Evolutionary conservation across 2,888 invertebrate species (phyloP), one percentile per base, ranked within the genome.

Genomic region (Cantharis rustica): DNA sequence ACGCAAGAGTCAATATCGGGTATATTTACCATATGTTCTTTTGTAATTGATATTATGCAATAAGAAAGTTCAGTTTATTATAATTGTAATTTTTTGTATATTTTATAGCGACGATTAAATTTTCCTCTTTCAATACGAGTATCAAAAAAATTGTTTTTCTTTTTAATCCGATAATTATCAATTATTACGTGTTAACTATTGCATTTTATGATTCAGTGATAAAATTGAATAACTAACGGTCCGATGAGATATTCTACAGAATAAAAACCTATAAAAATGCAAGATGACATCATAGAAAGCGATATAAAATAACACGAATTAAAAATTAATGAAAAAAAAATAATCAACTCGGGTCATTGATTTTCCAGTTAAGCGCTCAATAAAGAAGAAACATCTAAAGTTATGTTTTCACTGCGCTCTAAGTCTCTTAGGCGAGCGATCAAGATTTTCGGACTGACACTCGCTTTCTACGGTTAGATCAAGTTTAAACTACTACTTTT

Each of bases 1-100:
- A 68, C 73, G 68, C 73, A 69, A 73, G 68, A 26, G 69, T 61
- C 62, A 23, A 66, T 69, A 73, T 73, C 69, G 20, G 47, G 66
- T 66, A 47, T 73, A 47, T 73, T 73, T 69, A 72, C 72, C 72
- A 72, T 72, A 72, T 73, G 73, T 73, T 73, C 69, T 47, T 73
- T 73, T 73, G 73, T 73, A 73, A 72, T 61, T 27, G 68, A 73
- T 73, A 61, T 73, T 73, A 73, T 73, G 73, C 61, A 27, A 73
- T 71, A 72, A 66, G 62, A 68, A 70, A 71, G 68, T 75, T 66
- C 61, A 66, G 47, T 72, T 72, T 72, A 72, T 72, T 64, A 63
- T 61, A 72, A 66, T 66, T 47, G 47, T 23, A 66, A 66, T 72
- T 71, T 71, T 72, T 64, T 64, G 72, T 72, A 47, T 66, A 72